Percentiles rank a stretch among this genome's conserved stretches.
Conservation (phyloP, 2,113 vertebrate genomes). For the Nycticebus coucang region DNA sequence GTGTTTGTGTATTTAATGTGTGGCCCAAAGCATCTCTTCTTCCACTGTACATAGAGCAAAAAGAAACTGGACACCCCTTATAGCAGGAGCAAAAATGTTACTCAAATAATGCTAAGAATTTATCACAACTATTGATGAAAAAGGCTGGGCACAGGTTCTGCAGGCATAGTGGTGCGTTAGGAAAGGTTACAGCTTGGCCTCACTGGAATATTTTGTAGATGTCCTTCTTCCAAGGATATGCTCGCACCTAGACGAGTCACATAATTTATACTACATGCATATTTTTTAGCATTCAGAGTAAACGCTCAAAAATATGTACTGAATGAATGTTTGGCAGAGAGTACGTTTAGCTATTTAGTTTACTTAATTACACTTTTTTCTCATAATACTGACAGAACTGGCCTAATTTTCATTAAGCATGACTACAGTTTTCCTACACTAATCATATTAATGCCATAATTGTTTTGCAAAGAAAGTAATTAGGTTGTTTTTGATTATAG, state of each 20-base stretch:
- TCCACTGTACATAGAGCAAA: no score
- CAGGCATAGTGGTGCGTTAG: not conserved
- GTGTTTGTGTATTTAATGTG: no score
- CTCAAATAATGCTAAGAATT: not conserved
- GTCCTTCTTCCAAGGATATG: not conserved
- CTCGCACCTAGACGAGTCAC: not conserved
- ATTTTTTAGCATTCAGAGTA: not conserved
- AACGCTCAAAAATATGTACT: not conserved
- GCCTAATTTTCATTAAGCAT: slow-evolving; percentile 57
- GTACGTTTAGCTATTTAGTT: slow-evolving; percentile 19
- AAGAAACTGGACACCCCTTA: no score
- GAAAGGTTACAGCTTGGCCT: not conserved
- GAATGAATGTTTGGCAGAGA: not conserved
- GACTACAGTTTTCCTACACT: slow-evolving; percentile 48
- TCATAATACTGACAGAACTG: slow-evolving; percentile 48
- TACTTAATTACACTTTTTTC: slow-evolving; percentile 41
- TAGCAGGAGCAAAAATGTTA: not conserved
- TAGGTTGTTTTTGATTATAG: slow-evolving; percentile 54
- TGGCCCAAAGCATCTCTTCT: no score
- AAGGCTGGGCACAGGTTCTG: not conserved
- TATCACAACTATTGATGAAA: not conserved
- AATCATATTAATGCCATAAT: slow-evolving; percentile 59
- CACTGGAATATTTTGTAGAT: not conserved
- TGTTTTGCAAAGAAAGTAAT: slow-evolving; percentile 58
- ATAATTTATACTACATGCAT: not conserved